Evolutionary conservation across 1,140 invertebrate genomes (phyloP).

Genomic region (Aphis craccivora): DNA sequence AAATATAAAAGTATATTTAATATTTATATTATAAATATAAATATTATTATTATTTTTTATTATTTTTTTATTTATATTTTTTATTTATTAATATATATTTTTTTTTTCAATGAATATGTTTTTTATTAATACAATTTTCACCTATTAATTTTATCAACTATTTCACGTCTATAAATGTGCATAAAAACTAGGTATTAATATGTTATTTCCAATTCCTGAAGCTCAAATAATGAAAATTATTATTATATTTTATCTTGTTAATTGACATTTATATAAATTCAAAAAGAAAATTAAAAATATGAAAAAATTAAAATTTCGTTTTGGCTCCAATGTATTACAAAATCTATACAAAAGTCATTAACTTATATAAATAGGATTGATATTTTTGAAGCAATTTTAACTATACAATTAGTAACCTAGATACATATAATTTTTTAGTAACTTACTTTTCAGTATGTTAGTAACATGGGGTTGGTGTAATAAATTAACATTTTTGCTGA

Average conservation of each 20-base stretch:
- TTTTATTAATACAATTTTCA: neutral
- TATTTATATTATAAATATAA: no score
- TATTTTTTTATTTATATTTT: no score
- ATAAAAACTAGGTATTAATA: neutral
- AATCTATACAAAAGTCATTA: neutral
- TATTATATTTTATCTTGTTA: neutral
- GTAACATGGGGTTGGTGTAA: neutral
- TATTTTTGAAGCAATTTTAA: no score
- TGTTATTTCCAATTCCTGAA: neutral
- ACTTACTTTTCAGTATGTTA: neutral
- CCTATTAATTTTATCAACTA: neutral
- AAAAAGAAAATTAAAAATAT: neutral
- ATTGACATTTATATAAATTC: fast-evolving
- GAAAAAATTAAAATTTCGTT: neutral
- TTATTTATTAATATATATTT: no score
- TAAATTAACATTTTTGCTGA: neutral
- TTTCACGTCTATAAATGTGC: neutral
- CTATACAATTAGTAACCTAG: no score
- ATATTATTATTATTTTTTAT: no score
- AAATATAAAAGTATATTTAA: no score
- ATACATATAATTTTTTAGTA: neutral
- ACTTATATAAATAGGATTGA: neutral
- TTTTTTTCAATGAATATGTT: neutral
- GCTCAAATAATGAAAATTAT: neutral
- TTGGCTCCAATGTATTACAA: neutral